These are phyloP conservation scores for Drosophila parabipectinata DNA, from an alignment of 1,140 invertebrate species.

Conservation along the genomic window DNA sequence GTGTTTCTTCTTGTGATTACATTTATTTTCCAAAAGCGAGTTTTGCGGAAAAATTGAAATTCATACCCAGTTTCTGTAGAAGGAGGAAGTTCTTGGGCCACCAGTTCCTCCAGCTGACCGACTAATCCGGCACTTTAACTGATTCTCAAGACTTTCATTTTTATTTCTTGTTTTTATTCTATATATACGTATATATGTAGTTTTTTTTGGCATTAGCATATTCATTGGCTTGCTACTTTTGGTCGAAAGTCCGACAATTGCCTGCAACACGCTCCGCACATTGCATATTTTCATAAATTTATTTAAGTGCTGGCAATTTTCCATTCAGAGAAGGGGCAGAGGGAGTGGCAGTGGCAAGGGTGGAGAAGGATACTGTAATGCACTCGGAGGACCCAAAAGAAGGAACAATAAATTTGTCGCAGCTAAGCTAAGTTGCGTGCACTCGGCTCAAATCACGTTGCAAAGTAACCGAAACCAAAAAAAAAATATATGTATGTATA, in stretches of 20 bases:
- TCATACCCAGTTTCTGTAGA: background rate
- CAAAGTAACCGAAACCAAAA: background rate
- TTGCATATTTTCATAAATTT: constrained; percentile 48
- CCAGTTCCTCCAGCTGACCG: constrained; percentile 6
- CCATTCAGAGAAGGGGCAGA: background rate
- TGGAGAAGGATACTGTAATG: constrained; percentile 2
- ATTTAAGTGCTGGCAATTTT: constrained; percentile 43
- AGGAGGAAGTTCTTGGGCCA: background rate
- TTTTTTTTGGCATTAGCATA: constrained; percentile 28
- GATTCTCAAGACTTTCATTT: background rate
- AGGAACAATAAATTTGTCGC: constrained; percentile 34
- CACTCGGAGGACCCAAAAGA: constrained; percentile 19
- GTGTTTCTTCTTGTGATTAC: constrained; percentile 1
- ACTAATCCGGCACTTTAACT: constrained; percentile 27
- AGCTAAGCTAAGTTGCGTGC: constrained; percentile 20
- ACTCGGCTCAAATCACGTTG: constrained; percentile 2
- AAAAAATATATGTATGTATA: background rate
- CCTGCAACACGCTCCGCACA: constrained; percentile 27
- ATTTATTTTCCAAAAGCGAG: constrained; percentile 1
- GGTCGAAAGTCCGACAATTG: constrained; percentile 16
- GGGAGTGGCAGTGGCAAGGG: background rate
- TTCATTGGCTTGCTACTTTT: constrained; percentile 5
- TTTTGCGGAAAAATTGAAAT: background rate
- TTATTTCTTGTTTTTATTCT: background rate
- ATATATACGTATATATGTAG: background rate